Evolutionary conservation across 2,797 vertebrate genomes (phyloP).

Genomic region (Anguilla anguilla): DNA sequence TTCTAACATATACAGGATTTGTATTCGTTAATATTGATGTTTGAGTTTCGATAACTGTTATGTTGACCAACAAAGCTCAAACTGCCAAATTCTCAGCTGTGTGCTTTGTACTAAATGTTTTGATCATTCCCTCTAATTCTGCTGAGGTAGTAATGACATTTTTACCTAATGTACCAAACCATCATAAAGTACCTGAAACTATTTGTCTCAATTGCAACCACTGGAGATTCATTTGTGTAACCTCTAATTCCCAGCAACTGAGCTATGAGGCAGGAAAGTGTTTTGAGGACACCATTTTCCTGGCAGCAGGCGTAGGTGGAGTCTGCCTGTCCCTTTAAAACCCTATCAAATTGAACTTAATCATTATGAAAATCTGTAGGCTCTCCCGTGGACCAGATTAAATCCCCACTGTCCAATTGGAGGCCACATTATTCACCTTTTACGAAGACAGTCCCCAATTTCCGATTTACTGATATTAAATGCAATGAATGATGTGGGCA

Average conservation of each 20-base stretch:
- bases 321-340: background rate
- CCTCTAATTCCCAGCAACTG: background rate
- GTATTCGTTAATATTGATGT: background rate
- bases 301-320: background rate
- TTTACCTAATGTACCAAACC: background rate
- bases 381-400: background rate
- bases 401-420: background rate
- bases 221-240: background rate
- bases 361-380: background rate
- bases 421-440: background rate
- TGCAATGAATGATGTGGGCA: background rate
- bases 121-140: background rate
- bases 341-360: background rate
- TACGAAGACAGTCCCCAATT: background rate
- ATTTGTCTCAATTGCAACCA: background rate
- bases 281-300: background rate
- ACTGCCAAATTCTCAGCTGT: background rate
- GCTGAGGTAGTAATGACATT: background rate
- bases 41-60: background rate
- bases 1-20: background rate
- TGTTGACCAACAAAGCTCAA: background rate
- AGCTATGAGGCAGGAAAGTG: background rate
- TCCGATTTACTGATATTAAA: conserved; percentile 1
- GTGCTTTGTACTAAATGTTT: background rate
- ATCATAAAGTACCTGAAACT: background rate